Evolutionary conservation across 1,140 invertebrate genomes (phyloP), one percentile per base, ranked within the genome.

Genomic region (Drosophila ohnishii): DNA sequence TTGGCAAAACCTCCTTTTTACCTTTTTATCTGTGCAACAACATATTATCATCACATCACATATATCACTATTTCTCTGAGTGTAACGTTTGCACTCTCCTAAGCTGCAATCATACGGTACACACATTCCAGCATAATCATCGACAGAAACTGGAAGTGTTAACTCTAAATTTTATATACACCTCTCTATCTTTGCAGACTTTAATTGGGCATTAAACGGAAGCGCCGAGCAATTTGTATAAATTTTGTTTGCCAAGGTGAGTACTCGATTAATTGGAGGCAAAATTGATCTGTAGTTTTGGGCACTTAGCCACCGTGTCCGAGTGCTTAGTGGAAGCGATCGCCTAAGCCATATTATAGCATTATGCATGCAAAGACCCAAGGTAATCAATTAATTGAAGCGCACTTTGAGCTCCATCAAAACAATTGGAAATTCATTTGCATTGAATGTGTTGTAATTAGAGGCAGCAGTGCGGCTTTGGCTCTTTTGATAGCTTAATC

Each of bases 391-490:
- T 86, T 86, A 83, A 87, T 56, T 87, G 81, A 79, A 79, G 78
- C 71, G 67, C 75, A 55, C 62, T 76, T 83, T 53, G 48, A 86
- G 81, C 66, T 75, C 48, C 53, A 63, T 66, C 70, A 61, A 83
- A 83, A 79, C 83, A 86, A 69, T 79, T 65, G 59, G 56, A 75
- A 80, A 85, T 86, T 85, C 83, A 86, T 86, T 87, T 82, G 64
- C 79, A 79, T 86, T 80, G 57, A 87, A 87, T 59, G 65, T 30
- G 48, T 13, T 14, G 59, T 72, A 76, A 61, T 70, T 62, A 55
- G 53, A 61, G 62, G 25, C 40, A 45, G 75, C 75, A 66, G 71
- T 76, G 80, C 71, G 62, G 75, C 76, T 67, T 65, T 65, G 63
- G 64, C 70, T 67, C 59, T 64, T 79, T 79, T 77, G 83, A 86